These are phyloP conservation scores for Lamellibrachia columna DNA, from an alignment of 2,888 invertebrate genomes.

Conservation along the genomic window DNA sequence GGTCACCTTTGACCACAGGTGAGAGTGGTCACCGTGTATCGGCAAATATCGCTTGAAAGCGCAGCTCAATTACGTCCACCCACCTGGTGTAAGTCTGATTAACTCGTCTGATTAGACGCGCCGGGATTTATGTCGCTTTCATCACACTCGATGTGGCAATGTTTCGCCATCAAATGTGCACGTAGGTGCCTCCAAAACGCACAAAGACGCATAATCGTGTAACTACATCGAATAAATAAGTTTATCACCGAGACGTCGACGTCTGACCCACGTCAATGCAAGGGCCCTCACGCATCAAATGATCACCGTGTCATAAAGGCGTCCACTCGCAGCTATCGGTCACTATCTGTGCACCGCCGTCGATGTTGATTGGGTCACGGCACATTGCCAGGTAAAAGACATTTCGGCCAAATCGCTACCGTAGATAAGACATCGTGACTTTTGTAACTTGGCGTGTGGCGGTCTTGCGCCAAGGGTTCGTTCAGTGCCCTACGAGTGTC, in stretches of 20 bases:
- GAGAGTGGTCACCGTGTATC: neutral
- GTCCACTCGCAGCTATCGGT: neutral
- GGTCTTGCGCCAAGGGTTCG: neutral
- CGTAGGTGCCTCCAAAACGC: neutral
- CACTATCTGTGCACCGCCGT: neutral
- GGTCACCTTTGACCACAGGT: neutral
- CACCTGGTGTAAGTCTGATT: neutral
- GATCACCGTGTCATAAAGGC: neutral
- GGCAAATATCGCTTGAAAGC: neutral
- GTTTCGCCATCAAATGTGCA: neutral
- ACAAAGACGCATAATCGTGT: neutral
- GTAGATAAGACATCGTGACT: neutral
- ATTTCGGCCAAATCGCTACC: neutral
- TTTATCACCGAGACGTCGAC: neutral
- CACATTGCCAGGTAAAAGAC: neutral
- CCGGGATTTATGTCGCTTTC: neutral
- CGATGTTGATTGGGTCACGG: neutral
- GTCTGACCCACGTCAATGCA: neutral
- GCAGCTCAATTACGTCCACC: neutral
- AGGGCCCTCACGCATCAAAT: neutral
- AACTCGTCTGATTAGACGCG: neutral
- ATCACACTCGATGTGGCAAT: neutral
- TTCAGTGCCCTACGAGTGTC: neutral
- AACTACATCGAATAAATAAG: conserved; percentile 3
- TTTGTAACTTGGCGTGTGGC: neutral